phyloP scores from a whole-genome alignment of 2,113 vertebrate species.

The Platanista minor region DNA sequence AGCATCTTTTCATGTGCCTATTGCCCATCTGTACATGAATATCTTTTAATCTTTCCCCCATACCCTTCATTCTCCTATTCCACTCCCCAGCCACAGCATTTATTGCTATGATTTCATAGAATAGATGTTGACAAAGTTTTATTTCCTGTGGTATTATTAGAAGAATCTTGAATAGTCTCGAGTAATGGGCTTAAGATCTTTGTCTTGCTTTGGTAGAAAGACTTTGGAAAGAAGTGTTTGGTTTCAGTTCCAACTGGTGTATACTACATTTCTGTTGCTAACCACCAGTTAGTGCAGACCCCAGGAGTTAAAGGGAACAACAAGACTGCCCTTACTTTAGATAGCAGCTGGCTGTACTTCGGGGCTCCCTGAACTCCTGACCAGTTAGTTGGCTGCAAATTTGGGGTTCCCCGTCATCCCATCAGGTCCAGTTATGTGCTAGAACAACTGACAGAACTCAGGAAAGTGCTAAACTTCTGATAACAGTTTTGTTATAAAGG shows the following conservation, averaged over 20 bases:
- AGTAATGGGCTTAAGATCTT: background rate
- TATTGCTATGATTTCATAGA: background rate
- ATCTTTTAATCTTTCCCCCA: background rate
- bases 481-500: background rate
- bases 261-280: background rate
- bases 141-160: background rate
- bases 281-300: background rate
- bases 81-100: background rate
- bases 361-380: background rate
- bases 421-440: background rate
- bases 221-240: background rate
- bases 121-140: background rate
- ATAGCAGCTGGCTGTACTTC: background rate
- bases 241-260: background rate
- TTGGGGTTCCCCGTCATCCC: background rate
- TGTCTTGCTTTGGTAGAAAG: slow-evolving; percentile 10
- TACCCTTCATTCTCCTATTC: background rate
- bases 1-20: background rate
- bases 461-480: background rate
- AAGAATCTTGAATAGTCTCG: background rate
- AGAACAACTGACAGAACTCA: background rate
- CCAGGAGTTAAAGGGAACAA: background rate
- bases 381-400: background rate
- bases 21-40: background rate
- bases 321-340: background rate